phyloP scores from a whole-genome alignment of 2,113 vertebrate species.

The Verasper variegatus region DNA sequence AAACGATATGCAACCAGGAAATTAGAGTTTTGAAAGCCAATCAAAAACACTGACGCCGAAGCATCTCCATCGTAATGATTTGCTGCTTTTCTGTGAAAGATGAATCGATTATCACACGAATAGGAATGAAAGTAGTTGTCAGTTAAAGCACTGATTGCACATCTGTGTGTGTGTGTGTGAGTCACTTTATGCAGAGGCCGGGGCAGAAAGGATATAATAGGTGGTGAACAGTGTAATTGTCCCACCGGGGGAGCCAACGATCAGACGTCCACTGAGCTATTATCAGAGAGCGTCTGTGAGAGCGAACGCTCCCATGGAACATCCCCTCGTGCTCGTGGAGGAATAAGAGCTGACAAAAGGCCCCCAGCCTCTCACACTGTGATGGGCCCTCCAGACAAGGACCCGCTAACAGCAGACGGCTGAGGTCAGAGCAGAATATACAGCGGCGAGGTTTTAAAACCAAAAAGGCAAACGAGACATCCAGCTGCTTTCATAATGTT shows the following conservation, averaged over 20 bases:
- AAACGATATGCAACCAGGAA: no score
- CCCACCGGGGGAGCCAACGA: conserved; percentile 44
- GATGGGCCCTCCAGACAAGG: conserved; percentile 51
- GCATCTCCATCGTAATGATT: no score
- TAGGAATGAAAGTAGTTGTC: no score
- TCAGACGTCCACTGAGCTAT: conserved; percentile 37
- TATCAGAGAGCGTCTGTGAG: conserved; percentile 32
- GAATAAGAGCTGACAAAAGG: conserved; percentile 45
- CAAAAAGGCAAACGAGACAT: neutral
- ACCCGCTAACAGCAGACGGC: conserved; percentile 41
- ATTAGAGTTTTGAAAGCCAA: no score
- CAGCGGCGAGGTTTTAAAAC: conserved; percentile 45
- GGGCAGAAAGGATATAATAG: neutral
- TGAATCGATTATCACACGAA: no score
- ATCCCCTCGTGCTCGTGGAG: neutral
- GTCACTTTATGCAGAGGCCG: neutral
- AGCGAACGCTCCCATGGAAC: neutral
- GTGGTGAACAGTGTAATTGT: conserved; percentile 49
- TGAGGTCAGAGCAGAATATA: conserved; percentile 57
- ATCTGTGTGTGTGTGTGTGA: no score
- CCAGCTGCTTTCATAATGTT: conserved; percentile 35
- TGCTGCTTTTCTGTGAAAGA: no score
- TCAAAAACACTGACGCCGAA: no score
- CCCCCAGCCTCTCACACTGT: conserved; percentile 13
- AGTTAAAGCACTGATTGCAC: no score